A percentile compares a stretch with the other conserved stretches of the same genome.
Evolutionary conservation across 2,888 invertebrate genomes (phyloP).

Genomic region (Andrena haemorrhoa): DNA sequence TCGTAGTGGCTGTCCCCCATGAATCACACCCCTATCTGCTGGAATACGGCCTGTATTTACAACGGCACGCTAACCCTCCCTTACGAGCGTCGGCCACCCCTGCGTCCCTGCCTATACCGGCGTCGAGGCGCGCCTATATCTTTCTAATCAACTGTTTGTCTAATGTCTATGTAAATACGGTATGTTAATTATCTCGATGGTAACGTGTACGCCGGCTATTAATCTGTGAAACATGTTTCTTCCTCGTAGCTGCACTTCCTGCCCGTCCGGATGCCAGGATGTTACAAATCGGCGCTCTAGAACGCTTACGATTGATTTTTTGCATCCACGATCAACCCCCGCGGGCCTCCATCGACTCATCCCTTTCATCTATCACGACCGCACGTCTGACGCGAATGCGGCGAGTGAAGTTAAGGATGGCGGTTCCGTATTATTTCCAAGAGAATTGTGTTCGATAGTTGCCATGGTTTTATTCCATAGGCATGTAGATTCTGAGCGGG

Average conservation of each 20-base stretch:
- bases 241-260: constrained; percentile 66
- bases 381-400: background rate
- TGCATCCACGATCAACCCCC: constrained; percentile 7
- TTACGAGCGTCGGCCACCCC: constrained; percentile 45
- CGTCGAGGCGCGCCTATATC: constrained; percentile 77
- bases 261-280: constrained; percentile 25
- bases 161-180: constrained; percentile 84
- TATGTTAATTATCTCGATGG: constrained; percentile 82
- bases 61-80: constrained; percentile 79
- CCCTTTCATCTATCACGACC: background rate
- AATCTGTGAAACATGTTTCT: constrained; percentile 76
- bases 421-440: too few relatives aligned
- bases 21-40: constrained; percentile 83
- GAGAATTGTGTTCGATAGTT: too few relatives aligned
- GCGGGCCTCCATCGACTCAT: background rate
- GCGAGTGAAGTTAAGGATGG: background rate
- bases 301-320: constrained; percentile 38
- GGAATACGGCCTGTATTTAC: constrained; percentile 80
- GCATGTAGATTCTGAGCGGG: too few relatives aligned
- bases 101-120: constrained; percentile 32
- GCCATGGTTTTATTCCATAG: too few relatives aligned
- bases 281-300: constrained; percentile 53
- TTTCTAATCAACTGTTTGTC: constrained; percentile 83
- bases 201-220: constrained; percentile 80
- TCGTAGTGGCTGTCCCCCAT: constrained; percentile 81